Conservation (phyloP, 2,797 vertebrate species). For the Ibycter americanus region DNA sequence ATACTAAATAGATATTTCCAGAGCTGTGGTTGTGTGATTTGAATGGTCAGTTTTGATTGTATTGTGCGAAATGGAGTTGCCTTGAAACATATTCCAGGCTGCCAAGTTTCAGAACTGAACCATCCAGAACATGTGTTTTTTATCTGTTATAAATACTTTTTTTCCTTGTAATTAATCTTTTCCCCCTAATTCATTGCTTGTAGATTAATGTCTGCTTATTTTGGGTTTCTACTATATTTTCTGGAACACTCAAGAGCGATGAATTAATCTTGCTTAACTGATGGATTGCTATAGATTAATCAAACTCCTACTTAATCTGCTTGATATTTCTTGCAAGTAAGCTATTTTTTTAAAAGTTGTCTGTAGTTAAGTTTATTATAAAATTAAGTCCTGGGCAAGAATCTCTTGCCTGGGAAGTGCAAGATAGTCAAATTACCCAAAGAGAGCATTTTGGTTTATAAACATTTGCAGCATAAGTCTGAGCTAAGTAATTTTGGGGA, state of each 20-base stretch:
- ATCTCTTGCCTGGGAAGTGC: not conserved
- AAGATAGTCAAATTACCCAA: not conserved
- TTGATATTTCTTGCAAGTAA: not conserved
- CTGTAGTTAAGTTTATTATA: not conserved
- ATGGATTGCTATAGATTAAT: constrained; percentile 19
- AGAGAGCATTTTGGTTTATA: not conserved
- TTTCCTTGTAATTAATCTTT: not conserved
- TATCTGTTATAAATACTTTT: not conserved
- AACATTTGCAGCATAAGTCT: not conserved
- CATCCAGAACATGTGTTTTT: not conserved
- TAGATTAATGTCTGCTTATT: constrained; percentile 10
- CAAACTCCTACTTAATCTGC: not conserved
- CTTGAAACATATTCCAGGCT: not conserved
- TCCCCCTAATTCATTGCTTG: not conserved
- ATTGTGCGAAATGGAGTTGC: not conserved
- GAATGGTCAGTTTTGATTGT: not conserved
- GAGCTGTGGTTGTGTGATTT: not conserved
- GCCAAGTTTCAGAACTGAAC: not conserved
- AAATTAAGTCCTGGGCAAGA: not conserved
- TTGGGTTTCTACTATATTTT: not conserved
- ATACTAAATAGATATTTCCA: not conserved
- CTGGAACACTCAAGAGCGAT: not conserved
- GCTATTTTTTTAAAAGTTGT: not conserved
- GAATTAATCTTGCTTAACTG: constrained; percentile 1
- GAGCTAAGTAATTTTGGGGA: not conserved